Conservation (phyloP, 2,888 invertebrate genomes). For the Lordiphosa fenestrarum region DNA sequence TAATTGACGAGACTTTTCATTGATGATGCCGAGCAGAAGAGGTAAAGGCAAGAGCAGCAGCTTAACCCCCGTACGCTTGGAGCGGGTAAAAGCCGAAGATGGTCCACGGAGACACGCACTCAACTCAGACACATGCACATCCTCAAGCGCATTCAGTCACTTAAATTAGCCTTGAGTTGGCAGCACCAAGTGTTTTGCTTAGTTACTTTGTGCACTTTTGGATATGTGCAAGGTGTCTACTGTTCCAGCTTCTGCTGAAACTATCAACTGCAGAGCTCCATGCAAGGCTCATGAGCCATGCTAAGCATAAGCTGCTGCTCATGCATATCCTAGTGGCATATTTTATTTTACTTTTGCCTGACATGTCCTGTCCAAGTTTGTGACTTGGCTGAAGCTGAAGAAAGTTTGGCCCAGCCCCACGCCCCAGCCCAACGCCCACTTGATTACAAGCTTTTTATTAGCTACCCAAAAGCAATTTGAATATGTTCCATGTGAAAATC, state of each 20-base stretch:
- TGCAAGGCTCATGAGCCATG: conserved; percentile 40
- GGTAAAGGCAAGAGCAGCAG: conserved; percentile 10
- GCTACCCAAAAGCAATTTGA: conserved; percentile 67
- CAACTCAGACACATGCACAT: conserved; percentile 9
- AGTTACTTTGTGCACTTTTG: conserved; percentile 64
- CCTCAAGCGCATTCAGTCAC: conserved; percentile 43
- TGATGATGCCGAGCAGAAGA: conserved; percentile 57
- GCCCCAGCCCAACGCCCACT: conserved; percentile 31
- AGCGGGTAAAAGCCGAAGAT: conserved; percentile 37
- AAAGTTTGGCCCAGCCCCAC: conserved; percentile 37
- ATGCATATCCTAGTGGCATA: conserved; percentile 67
- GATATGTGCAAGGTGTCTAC: conserved; percentile 49
- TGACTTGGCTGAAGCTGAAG: conserved; percentile 50
- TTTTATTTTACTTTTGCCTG: conserved; percentile 14
- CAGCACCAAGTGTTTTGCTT: conserved; percentile 72
- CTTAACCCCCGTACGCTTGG: conserved; percentile 30
- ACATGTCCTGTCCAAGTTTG: conserved; percentile 63
- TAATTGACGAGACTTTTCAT: conserved; percentile 72
- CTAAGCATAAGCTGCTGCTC: conserved; percentile 46
- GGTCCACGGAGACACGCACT: conserved; percentile 42
- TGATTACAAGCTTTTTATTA: conserved; percentile 69
- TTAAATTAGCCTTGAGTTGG: conserved; percentile 69
- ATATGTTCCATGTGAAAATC: conserved; percentile 60
- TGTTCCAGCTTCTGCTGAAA: conserved; percentile 6
- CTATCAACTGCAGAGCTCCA: conserved; percentile 34